These are phyloP conservation scores for Flexamia atlantica DNA, from an alignment of 2,888 invertebrate genomes.

Conservation along the genomic window DNA sequence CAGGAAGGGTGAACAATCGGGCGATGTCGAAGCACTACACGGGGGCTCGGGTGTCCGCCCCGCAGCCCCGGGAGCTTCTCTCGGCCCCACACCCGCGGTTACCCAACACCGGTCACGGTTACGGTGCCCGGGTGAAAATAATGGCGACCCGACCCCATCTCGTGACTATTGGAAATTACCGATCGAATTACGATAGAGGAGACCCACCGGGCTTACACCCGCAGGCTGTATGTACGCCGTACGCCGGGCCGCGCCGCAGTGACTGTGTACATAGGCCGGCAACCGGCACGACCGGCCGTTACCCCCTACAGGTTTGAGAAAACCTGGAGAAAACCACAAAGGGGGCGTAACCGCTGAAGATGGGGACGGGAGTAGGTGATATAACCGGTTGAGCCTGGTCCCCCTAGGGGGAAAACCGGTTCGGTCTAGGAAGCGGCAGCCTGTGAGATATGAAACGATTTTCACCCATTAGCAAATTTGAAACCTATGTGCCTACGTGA, in stretches of 20 bases:
- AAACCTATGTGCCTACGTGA: too few relatives aligned
- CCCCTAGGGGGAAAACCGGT: too few relatives aligned
- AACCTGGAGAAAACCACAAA: background rate
- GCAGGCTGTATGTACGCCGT: too few relatives aligned
- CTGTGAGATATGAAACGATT: too few relatives aligned
- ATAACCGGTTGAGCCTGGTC: background rate
- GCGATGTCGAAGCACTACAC: constrained; percentile 41
- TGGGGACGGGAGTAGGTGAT: background rate
- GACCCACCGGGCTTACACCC: background rate
- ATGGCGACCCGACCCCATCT: background rate
- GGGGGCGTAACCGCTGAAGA: background rate
- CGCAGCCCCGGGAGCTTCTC: background rate
- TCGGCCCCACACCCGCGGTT: background rate
- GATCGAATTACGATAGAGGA: background rate
- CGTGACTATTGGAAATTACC: background rate
- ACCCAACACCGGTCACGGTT: constrained; percentile 51
- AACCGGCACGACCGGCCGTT: background rate
- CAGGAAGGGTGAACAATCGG: constrained; percentile 39
- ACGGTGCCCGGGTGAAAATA: constrained; percentile 42
- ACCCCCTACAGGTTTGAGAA: background rate
- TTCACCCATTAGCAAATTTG: too few relatives aligned
- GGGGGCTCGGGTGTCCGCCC: constrained; percentile 19
- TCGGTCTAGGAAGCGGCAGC: too few relatives aligned
- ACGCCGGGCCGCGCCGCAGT: background rate
- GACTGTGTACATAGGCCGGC: too few relatives aligned